phyloP scores from a whole-genome alignment of 2,888 invertebrate species.

The Brachylomia viminalis region DNA sequence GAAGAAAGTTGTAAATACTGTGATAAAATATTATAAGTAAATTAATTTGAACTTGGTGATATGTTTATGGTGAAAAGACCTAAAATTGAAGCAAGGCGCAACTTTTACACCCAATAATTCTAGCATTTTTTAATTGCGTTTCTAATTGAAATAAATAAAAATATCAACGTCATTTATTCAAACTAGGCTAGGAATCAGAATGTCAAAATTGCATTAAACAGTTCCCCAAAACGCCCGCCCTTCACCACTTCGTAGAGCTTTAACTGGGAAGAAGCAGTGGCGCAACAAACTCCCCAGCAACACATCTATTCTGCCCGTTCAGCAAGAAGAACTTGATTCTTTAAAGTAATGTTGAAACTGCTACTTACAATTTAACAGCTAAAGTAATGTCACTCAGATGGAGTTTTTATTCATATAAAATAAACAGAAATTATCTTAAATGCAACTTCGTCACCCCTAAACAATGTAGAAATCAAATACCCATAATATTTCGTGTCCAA shows the following conservation, averaged over 20 bases:
- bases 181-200: not conserved
- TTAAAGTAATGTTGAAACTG: too few species aligned
- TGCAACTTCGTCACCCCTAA: not conserved
- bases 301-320: not conserved
- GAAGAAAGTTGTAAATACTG: not conserved
- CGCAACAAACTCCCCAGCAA: not conserved
- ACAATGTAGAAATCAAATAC: constrained; percentile 10
- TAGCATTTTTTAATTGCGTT: not conserved
- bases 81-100: not conserved
- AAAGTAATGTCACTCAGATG: not conserved
- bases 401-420: not conserved
- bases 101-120: not conserved
- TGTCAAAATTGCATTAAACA: not conserved
- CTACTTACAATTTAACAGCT: too few species aligned
- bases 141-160: not conserved
- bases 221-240: not conserved
- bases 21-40: not conserved
- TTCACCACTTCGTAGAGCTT: not conserved
- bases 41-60: not conserved
- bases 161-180: not conserved
- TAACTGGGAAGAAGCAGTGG: not conserved
- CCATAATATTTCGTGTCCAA: constrained; percentile 12
- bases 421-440: not conserved
- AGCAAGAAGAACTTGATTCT: not conserved
- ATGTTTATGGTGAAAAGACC: not conserved